These are phyloP conservation scores for Acronicta aceris DNA, from an alignment of 2,888 invertebrate genomes.

Conservation along the genomic window DNA sequence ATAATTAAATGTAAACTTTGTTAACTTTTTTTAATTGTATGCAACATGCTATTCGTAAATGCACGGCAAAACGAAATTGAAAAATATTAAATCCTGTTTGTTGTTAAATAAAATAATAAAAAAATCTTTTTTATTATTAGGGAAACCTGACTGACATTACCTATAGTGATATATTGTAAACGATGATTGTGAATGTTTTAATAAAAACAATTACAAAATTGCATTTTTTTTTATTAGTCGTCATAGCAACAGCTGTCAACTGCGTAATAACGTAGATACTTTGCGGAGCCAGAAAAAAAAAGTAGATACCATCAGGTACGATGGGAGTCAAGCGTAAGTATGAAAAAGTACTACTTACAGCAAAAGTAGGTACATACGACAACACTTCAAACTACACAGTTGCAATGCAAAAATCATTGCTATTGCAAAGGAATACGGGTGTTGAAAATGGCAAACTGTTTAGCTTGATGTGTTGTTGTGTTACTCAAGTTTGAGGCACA, in stretches of 20 bases:
- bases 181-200: slow-evolving; percentile 79
- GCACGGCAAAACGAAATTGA: slow-evolving; percentile 52
- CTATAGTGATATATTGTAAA: slow-evolving; percentile 64
- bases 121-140: slow-evolving; percentile 66
- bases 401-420: no score
- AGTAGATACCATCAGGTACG: no score
- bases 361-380: no score
- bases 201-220: slow-evolving; percentile 66
- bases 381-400: no score
- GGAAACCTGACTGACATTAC: slow-evolving; percentile 79
- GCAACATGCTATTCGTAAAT: slow-evolving; percentile 51
- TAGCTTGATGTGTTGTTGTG: no score
- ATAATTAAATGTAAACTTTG: slow-evolving; percentile 12
- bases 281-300: no score
- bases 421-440: no score
- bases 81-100: slow-evolving; percentile 66
- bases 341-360: no score
- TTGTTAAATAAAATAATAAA: slow-evolving; percentile 61
- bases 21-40: slow-evolving; percentile 50
- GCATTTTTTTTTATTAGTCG: slow-evolving; percentile 30
- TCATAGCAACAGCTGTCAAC: background rate
- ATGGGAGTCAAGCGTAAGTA: no score
- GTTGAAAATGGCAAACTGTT: no score
- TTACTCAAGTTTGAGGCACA: no score
- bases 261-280: no score